Percentiles rank a stretch among this genome's conserved stretches.
Evolutionary conservation across 1,140 invertebrate genomes (phyloP).

Genomic region (Drosophila pallidifrons): DNA sequence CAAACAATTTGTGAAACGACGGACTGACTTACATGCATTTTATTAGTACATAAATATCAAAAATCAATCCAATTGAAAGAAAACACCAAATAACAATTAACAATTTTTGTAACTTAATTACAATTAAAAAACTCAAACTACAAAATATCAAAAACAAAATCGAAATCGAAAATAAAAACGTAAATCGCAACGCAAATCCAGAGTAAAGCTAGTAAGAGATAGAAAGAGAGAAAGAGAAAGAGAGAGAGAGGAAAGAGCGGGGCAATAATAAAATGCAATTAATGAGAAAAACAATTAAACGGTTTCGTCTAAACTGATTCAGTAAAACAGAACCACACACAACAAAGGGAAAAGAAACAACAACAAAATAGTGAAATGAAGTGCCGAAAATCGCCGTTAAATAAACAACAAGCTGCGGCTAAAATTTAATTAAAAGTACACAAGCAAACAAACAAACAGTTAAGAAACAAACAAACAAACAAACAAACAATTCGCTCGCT

Average conservation of each 20-base stretch:
- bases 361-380: slow-evolving; percentile 42
- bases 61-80: slow-evolving; percentile 67
- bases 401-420: slow-evolving; percentile 58
- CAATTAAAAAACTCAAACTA: slow-evolving; percentile 21
- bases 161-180: not conserved
- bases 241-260: slow-evolving; percentile 9
- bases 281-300: slow-evolving; percentile 41
- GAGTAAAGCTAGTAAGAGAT: not conserved
- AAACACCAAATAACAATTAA: slow-evolving; percentile 47
- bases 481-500: slow-evolving; percentile 4
- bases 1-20: slow-evolving; percentile 80
- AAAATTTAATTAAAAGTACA: slow-evolving; percentile 53
- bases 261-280: slow-evolving; percentile 17
- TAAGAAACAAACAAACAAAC: slow-evolving; percentile 7
- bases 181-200: not conserved
- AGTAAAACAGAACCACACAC: slow-evolving; percentile 10
- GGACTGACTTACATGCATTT: slow-evolving; percentile 83
- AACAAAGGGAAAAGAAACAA: slow-evolving; percentile 4
- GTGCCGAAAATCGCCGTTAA: slow-evolving; percentile 55
- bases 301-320: slow-evolving; percentile 42
- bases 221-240: slow-evolving; percentile 2
- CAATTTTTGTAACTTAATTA: slow-evolving; percentile 55
- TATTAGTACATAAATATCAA: slow-evolving; percentile 74
- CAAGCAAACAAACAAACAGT: slow-evolving; percentile 6
- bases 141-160: slow-evolving; percentile 3